Percentiles rank a stretch among this genome's conserved stretches.
Conservation (phyloP, 2,113 vertebrate genomes). For the Scomber scombrus region DNA sequence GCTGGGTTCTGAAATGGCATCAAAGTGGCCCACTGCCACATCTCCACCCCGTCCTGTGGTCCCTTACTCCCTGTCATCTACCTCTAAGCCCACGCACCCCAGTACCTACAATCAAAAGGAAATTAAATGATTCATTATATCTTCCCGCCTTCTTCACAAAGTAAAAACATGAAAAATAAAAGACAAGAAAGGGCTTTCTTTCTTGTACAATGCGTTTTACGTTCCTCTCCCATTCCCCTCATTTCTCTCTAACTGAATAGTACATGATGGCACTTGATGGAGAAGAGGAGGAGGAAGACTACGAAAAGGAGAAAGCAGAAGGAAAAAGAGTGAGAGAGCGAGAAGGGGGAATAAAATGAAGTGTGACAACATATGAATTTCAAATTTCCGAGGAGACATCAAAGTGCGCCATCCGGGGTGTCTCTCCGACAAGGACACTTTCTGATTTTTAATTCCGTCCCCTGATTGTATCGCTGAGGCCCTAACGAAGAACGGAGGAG, state of each 20-base stretch:
- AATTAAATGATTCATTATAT: conserved; percentile 85
- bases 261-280: conserved; percentile 81
- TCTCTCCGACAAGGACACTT: conserved; percentile 86
- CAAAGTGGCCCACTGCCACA: conserved; percentile 75
- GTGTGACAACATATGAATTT: conserved; percentile 90
- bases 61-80: conserved; percentile 68
- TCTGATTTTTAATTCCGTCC: conserved; percentile 88
- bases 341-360: conserved; percentile 82
- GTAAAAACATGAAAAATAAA: conserved; percentile 84
- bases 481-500: conserved; percentile 83
- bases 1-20: conserved; percentile 73
- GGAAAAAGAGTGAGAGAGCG: conserved; percentile 37
- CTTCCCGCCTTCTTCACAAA: conserved; percentile 73
- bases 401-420: conserved; percentile 85
- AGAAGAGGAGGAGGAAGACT: conserved; percentile 59
- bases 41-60: conserved; percentile 55
- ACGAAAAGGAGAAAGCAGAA: conserved; percentile 45
- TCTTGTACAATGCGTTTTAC: conserved; percentile 76
- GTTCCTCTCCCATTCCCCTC: conserved; percentile 53
- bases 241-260: conserved; percentile 77
- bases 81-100: conserved; percentile 73
- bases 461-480: conserved; percentile 86
- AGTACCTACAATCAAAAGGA: conserved; percentile 81
- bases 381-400: conserved; percentile 87
- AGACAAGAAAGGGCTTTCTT: conserved; percentile 74